Evolutionary conservation across 2,888 invertebrate genomes (phyloP), one percentile per base, ranked within the genome.

Genomic region (Lochmaea capreae): DNA sequence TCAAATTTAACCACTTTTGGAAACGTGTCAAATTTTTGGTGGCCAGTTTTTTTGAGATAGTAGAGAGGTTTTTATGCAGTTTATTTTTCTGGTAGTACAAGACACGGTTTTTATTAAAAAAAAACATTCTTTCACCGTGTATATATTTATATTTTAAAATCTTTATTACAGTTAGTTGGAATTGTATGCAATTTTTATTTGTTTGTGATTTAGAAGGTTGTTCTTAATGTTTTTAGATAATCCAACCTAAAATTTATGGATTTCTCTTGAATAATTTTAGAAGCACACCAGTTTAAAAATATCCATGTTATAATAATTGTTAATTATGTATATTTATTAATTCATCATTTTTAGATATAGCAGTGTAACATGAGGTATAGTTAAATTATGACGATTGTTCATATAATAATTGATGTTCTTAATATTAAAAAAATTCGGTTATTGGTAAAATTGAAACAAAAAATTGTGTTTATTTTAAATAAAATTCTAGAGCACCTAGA

Each of bases 301-400:
- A n/a, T 33, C 33, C 33, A 33, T 59, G 26, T 58, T 58, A 58
- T 26, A 58, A 58, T 58, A 58, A 58, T 58, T 58, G 52, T 52
- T 52, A n/a, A 52, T 49, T 49, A 49, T 49, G n/a, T 33, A 59
- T 26, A 33, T 59, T 59, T n/a, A n/a, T n/a, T 16, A 26, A 33
- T 33, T 12, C 59, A 26, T n/a, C 5, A 12, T 46, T 59, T 33
- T n/a, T 59, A 59, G 59, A n/a, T 59, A 59, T 16, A 54, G 59
- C 33, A 59, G 8, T 59, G 9, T 33, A 33, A 59, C 59, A n/a
- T 59, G n/a, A 16, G 59, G 12, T 59, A 59, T 26, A 59, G 11
- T 59, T 59, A 59, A 59, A 58, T 58, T 58, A 22, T 26, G 58
- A 58, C 26, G 3, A 58, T 58, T 58, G 12, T 58, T 1, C 2